Base-by-base conservation (phyloP, 2,113 vertebrate species). In the Ranitomeya imitator region DNA sequence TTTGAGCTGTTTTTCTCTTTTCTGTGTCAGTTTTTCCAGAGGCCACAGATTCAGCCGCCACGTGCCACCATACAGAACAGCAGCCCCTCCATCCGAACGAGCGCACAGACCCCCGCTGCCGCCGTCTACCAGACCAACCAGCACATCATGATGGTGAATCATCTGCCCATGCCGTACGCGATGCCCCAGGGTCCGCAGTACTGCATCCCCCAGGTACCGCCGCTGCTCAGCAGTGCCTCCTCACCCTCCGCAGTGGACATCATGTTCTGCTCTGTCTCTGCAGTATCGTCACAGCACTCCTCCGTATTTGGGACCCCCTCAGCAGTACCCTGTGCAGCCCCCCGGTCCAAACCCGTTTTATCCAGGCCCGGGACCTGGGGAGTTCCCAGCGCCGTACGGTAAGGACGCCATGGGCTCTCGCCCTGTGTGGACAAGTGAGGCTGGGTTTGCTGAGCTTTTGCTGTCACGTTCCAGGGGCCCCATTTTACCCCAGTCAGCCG, bases 71-170 rank as follows among this genome's bases (percentile, higher is more conserved):
- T 99, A 93, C 96, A 97, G 82, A 97, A 96, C 86, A 99, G 96
- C 95, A 96, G 92, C 63, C 96, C 97, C 89, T 97, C 97, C 90
- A 93, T 99, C 91, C 97, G 98, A 87, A 96, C 97, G 0, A 97
- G 97, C 77, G 96, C 97, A 0, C 98, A 99, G 90, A 95, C 95
- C 2, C 97, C 97, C 1, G 95, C 97, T 0, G 96, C 98, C 0
- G 96, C 98, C 0, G 97, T 99, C 69, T 99, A 99, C 90, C 96
- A 97, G 79, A 93, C 97, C 84, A 98, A 97, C 93, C 97, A 98
- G 89, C 96, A 97, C 93, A 98, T 99, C 94, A 98, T 99, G 97
- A 99, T 99, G 98, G 95, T 96, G 5, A 96, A 96, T 93, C 94
- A 98, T 93, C 97, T 90, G 94, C 97, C 93, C 0, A 98, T 99